Evolutionary conservation across 2,113 vertebrate species (phyloP), one percentile per base, ranked within the genome.

Genomic region (Numenius arquata): DNA sequence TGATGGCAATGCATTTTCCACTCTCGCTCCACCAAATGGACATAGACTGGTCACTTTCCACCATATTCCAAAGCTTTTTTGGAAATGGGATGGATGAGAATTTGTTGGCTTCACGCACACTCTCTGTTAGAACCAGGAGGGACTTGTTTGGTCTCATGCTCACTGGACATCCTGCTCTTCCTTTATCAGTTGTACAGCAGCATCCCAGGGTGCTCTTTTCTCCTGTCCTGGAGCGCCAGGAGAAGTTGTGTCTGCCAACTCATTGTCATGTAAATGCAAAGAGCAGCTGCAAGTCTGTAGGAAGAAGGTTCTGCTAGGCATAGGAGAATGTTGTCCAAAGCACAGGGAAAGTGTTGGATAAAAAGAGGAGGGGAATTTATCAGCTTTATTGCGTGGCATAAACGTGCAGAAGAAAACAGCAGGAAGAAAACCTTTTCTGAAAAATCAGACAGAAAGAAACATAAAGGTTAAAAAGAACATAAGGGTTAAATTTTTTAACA

Each of bases 91-190:
- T 12, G 5, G 43, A 67, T 59, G 36, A 40, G 29, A 48, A 76
- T 41, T 50, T 3, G 1, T 30, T 59, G 50, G 30, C 29, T 67
- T 76, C 30, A 50, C 10, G 9, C 4, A 1, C 2, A 1, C 9
- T 58, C 11, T 56, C 5, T 48, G 0, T 58, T 30, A 58, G 52
- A 86, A 76, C 67, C 19, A 67, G 25, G 14, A 66, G 23, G 29
- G 19, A 50, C 19, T 50, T 2, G 0, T 41, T n/a, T 8, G 10
- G 19, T 58, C 62, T 56, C 9, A 1, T 48, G 41, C n/a, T 40
- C 9, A 34, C 12, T 66, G 61, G n/a, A 66, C n/a, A 85, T 11
- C 32, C n/a, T 29, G 50, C n/a, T 58, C 52, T 16, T 58, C 41
- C n/a, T 76, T 50, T 50, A 48, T 12, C 3, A 4, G n/a, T 45